Percentiles rank a stretch among this genome's conserved stretches.
These are phyloP conservation scores for Tholera decimalis DNA, from an alignment of 2,888 invertebrate species.

Conservation along the genomic window DNA sequence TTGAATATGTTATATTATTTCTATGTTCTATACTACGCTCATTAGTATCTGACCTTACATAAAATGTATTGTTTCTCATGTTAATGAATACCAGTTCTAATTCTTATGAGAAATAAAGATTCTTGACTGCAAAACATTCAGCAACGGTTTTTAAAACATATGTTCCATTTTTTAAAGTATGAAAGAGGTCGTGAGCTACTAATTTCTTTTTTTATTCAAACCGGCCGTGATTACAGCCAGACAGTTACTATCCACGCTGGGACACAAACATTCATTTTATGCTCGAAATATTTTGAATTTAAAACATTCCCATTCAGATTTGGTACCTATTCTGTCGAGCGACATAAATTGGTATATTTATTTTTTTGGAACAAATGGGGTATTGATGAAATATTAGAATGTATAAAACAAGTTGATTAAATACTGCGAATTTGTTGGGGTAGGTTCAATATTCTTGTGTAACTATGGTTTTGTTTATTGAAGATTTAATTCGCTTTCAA, in stretches of 20 bases:
- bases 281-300: constrained; percentile 26
- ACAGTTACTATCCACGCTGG: constrained; percentile 17
- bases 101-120: too few species aligned
- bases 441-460: too few species aligned
- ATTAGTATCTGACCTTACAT: too few species aligned
- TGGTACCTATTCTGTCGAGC: not conserved
- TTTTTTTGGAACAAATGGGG: not conserved
- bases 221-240: constrained; percentile 27
- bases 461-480: too few species aligned
- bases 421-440: too few species aligned
- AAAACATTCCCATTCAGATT: constrained; percentile 23
- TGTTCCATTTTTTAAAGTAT: constrained; percentile 1
- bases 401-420: too few species aligned
- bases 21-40: too few species aligned
- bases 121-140: not conserved
- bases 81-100: too few species aligned
- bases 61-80: too few species aligned
- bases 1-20: too few species aligned
- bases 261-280: constrained; percentile 18
- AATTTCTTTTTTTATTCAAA: constrained; percentile 1
- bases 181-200: constrained; percentile 19
- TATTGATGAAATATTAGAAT: too few species aligned
- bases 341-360: not conserved
- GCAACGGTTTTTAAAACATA: not conserved
- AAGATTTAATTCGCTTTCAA: too few species aligned